phyloP scores from a whole-genome alignment of 2,797 vertebrate genomes.

The Emydoidea blandingii region DNA sequence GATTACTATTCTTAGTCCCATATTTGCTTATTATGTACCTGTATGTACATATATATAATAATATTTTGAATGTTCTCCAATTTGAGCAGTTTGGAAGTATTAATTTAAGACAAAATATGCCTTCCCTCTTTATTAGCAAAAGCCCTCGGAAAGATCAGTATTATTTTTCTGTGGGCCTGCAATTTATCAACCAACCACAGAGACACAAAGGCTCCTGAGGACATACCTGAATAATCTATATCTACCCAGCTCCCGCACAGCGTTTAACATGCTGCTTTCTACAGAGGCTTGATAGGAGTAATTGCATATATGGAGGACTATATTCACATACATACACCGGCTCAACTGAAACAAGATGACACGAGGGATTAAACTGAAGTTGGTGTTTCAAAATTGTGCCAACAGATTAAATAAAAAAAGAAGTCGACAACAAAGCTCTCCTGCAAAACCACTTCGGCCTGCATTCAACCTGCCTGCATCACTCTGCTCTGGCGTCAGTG shows the following conservation, averaged over 20 bases:
- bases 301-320: neutral
- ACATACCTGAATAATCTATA: neutral
- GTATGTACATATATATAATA: neutral
- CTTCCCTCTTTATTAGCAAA: neutral
- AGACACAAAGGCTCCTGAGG: neutral
- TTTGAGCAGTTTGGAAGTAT: accelerated
- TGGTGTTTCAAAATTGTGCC: neutral
- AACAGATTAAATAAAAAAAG: neutral
- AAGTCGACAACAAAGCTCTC: neutral
- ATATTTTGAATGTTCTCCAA: too few species aligned
- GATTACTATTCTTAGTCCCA: neutral
- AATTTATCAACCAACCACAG: neutral
- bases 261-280: neutral
- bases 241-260: neutral
- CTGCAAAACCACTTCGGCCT: constrained; percentile 41
- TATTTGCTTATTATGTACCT: accelerated
- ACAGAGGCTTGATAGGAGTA: neutral
- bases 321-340: neutral
- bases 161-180: neutral
- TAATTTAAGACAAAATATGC: neutral
- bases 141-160: accelerated
- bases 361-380: neutral
- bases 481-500: constrained; percentile 40
- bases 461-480: constrained; percentile 56
- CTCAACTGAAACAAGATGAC: neutral